phyloP scores from a whole-genome alignment of 1,140 invertebrate species.

The Tetramorium parvispinum region DNA sequence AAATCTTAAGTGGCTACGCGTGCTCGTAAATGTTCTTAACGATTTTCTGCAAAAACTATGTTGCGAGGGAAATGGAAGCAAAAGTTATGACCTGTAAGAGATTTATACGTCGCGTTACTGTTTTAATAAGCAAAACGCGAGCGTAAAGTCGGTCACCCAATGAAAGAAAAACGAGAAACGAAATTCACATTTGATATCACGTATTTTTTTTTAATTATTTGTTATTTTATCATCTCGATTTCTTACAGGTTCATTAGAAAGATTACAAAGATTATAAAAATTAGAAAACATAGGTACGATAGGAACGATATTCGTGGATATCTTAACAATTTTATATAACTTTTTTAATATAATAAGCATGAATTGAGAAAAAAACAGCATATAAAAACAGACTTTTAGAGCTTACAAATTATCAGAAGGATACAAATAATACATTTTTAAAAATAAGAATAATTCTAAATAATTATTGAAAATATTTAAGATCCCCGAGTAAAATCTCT shows the following conservation, averaged over 20 bases:
- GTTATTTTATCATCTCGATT: background rate
- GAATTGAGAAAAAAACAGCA: background rate
- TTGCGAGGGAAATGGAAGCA: background rate
- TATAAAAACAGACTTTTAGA: background rate
- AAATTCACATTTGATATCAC: background rate
- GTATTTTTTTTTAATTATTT: background rate
- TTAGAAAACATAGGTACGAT: too few relatives aligned
- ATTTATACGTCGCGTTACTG: slow-evolving; percentile 64
- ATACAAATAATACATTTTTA: background rate
- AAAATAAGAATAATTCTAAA: background rate
- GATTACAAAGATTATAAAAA: background rate
- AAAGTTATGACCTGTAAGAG: slow-evolving; percentile 40
- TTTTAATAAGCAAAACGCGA: slow-evolving; percentile 61
- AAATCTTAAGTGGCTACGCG: slow-evolving; percentile 47
- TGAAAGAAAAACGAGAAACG: slow-evolving; percentile 16
- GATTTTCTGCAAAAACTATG: slow-evolving; percentile 66
- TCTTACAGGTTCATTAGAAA: background rate
- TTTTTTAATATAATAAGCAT: background rate
- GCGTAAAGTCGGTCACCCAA: slow-evolving; percentile 14
- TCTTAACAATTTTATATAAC: background rate
- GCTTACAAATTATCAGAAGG: background rate
- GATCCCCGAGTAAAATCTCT: background rate
- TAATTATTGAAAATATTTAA: background rate
- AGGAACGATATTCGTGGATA: background rate
- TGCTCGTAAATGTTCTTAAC: slow-evolving; percentile 77